Evolutionary conservation across 1,140 invertebrate species (phyloP), one percentile per base, ranked within the genome.

Genomic region (Atta cephalotes): DNA sequence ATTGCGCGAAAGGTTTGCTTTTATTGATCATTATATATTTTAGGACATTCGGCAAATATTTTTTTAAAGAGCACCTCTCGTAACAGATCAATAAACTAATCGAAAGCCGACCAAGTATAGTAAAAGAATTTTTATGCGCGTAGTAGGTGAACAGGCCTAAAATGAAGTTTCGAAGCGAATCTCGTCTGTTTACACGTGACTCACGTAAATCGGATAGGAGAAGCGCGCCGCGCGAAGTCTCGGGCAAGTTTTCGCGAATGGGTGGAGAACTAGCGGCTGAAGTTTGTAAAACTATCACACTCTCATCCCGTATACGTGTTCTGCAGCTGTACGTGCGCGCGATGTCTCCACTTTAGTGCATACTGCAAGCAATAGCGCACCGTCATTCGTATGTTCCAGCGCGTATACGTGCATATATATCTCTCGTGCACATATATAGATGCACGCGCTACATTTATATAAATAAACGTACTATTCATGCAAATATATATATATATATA

Each of bases 281-380:
- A 78, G 82, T 85, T 85, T 85, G 82, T 85, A 85, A 85, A 85
- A 85, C 72, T 66, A 78, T 85, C 82, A 65, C 82, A 78, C 72
- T 85, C 82, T 78, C 74, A 56, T 78, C 74, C 16, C 60, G 39
- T 25, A 35, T 78, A 70, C 78, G 78, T 70, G 63, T 80, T 39
- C 79, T 35, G 56, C 28, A 35, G 66, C 18, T 31, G 12, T 78
- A 85, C 60, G 71, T 66, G 74, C 51, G 58, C 71, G 86, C 53
- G 28, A n/a, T 53, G 53, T 58, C 10, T 68, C 71, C 45, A 35
- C 45, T 28, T 58, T 79, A 66, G 76, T 35, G 35, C 63, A 65
- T 49, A 62, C 78, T 18, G 49, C 56, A 49, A 62, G 66, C 70
- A 60, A 72, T 28, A 35, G 53, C 28, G 28, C 63, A 31, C 6